Base-by-base conservation (phyloP, 2,888 invertebrate genomes). In the Allygus modestus region DNA sequence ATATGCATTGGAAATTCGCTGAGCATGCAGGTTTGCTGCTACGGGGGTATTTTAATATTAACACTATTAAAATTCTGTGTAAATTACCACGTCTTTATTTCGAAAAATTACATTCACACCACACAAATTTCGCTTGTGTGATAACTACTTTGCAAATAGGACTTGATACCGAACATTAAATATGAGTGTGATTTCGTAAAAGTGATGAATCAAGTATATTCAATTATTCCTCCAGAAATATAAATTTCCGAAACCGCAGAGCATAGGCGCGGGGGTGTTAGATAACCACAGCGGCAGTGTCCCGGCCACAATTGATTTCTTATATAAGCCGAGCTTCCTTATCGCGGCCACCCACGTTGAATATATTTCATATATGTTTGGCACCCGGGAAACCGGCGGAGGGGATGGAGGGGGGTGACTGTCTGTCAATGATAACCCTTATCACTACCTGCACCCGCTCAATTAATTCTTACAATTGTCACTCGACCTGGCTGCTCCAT, bases 361-460 rank as follows among this genome's bases (percentile, higher is more conserved):
- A 86, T 86, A 86, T 86, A 86, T 86, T 86, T 86, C 86, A 86
- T 86, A 86, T 86, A 86, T 86, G 86, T 86, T 86, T 86, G 84
- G 83, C 79, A 58, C 83, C 81, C 82, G 84, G 41, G 51, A 17
- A 51, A 51, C 82, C 43, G 43, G 43, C 73, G 23, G 81, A n/a
- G 31, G 23, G 61, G 31, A 82, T 37, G 82, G 46, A 82, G 23
- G 51, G 81, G 81, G 73, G 73, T 17, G 61, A n/a, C 85, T 85
- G 85, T 85, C 83, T 85, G 85, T 85, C 83, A 83, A 79, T 46
- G 85, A 85, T 85, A 85, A 65, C 77, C 79, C 77, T 58, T 79
- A 79, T 79, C 79, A 37, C 20, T 46, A 58, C 79, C 79, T 54
- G 79, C 79, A 79, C 58, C 58, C 79, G 51, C 51, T 51, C 79